A percentile compares a stretch with the other conserved stretches of the same genome.
Evolutionary conservation across 2,113 vertebrate genomes (phyloP).

Genomic region (Oxyruncus cristatus): DNA sequence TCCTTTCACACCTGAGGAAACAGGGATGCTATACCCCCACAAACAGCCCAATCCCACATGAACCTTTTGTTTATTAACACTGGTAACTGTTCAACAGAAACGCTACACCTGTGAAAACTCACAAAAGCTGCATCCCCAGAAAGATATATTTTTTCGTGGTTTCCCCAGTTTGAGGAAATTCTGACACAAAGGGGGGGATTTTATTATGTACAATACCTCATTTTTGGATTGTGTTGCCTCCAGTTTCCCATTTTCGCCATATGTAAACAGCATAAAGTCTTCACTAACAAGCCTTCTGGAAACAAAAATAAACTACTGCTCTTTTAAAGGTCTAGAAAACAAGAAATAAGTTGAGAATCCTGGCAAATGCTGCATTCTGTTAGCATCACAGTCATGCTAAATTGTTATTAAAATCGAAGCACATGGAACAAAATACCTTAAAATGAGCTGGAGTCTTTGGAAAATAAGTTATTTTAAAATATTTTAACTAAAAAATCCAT

Average conservation of each 20-base stretch:
- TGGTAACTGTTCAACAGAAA: background rate
- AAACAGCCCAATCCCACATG: background rate
- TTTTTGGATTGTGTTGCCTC: background rate
- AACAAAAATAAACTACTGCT: slow-evolving; percentile 25
- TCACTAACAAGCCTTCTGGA: slow-evolving; percentile 65
- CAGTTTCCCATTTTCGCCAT: slow-evolving; percentile 54
- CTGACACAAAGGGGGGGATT: background rate
- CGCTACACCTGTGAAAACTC: background rate
- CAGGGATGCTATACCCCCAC: background rate
- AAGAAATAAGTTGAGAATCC: background rate
- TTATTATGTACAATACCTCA: slow-evolving; percentile 33
- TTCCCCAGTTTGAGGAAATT: background rate
- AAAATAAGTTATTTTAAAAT: background rate
- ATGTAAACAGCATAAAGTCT: slow-evolving; percentile 62
- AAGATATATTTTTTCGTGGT: background rate
- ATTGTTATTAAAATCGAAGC: background rate
- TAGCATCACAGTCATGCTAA: background rate
- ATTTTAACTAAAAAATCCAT: background rate
- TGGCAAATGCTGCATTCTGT: background rate
- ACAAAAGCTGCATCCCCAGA: background rate
- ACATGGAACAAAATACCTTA: background rate
- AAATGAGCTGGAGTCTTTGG: background rate
- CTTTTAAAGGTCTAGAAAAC: background rate
- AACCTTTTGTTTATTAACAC: background rate
- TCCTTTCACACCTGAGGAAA: background rate